Evolutionary conservation across 1,140 invertebrate genomes (phyloP).

Genomic region (Drosophila seguyi): DNA sequence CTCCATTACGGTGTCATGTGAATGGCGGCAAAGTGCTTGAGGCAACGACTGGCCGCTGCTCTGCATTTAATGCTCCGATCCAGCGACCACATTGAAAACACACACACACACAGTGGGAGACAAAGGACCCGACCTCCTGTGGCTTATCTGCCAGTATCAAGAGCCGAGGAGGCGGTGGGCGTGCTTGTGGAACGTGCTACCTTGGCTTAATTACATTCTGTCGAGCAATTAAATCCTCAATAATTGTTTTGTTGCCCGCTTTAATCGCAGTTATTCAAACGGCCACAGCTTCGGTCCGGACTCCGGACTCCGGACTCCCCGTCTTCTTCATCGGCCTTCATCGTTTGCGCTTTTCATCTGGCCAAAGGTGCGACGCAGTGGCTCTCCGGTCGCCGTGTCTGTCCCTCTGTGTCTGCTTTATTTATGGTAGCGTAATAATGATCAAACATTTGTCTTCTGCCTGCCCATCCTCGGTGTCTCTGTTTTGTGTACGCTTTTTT

Average conservation of each 20-base stretch:
- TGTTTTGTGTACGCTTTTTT: conserved; percentile 39
- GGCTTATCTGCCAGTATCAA: conserved; percentile 60
- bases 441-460: conserved; percentile 78
- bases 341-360: conserved; percentile 39
- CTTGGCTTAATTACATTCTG: conserved; percentile 82
- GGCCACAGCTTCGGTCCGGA: conserved; percentile 24
- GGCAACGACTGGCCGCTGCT: conserved; percentile 23
- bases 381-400: conserved; percentile 38
- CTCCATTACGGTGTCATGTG: conserved; percentile 15
- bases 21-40: conserved; percentile 15
- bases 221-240: conserved; percentile 82
- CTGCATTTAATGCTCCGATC: conserved; percentile 52
- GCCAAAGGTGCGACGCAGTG: conserved; percentile 56
- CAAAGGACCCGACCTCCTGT: conserved; percentile 42
- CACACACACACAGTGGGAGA: conserved; percentile 9
- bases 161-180: not conserved
- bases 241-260: conserved; percentile 81
- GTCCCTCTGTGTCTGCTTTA: conserved; percentile 69
- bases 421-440: conserved; percentile 81
- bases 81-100: conserved; percentile 36
- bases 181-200: conserved; percentile 60
- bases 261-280: conserved; percentile 80
- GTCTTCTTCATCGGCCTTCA: conserved; percentile 27
- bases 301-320: conserved; percentile 2
- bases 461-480: conserved; percentile 21